Conservation (phyloP, 2,888 invertebrate species). For the Tortricodes alternella region DNA sequence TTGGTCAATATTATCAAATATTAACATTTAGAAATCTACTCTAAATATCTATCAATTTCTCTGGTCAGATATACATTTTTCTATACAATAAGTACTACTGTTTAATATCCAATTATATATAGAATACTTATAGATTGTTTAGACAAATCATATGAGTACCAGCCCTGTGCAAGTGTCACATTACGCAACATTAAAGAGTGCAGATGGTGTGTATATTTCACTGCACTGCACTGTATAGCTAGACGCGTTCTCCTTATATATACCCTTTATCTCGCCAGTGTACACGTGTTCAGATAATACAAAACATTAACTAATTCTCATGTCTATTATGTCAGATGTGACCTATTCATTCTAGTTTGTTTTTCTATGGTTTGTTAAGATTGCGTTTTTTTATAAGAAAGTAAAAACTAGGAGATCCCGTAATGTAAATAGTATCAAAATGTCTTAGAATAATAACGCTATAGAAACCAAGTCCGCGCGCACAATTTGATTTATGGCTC, state of each 20-base stretch:
- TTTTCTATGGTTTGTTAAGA: neutral
- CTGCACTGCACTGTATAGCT: neutral
- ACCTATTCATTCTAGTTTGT: neutral
- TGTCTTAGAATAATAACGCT: too few species aligned
- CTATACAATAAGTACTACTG: too few species aligned
- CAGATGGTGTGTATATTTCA: slow-evolving; percentile 18
- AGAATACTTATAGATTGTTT: too few species aligned
- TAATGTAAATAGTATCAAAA: too few species aligned
- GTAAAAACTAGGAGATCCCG: neutral
- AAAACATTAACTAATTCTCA: neutral
- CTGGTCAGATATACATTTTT: too few species aligned
- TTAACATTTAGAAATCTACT: too few species aligned
- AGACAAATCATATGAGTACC: neutral
- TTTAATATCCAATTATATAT: too few species aligned
- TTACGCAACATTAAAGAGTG: slow-evolving; percentile 22
- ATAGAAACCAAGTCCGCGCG: too few species aligned
- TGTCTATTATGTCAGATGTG: neutral
- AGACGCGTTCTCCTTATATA: neutral
- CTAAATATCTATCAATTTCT: too few species aligned
- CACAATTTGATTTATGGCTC: too few species aligned
- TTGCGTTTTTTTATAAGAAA: neutral
- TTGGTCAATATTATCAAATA: too few species aligned
- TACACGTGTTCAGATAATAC: slow-evolving; percentile 5
- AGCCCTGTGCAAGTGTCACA: slow-evolving; percentile 19
- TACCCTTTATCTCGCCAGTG: neutral